Evolutionary conservation across 2,888 invertebrate species (phyloP), one percentile per base, ranked within the genome.

Genomic region (Leptinotarsa peninsularis): DNA sequence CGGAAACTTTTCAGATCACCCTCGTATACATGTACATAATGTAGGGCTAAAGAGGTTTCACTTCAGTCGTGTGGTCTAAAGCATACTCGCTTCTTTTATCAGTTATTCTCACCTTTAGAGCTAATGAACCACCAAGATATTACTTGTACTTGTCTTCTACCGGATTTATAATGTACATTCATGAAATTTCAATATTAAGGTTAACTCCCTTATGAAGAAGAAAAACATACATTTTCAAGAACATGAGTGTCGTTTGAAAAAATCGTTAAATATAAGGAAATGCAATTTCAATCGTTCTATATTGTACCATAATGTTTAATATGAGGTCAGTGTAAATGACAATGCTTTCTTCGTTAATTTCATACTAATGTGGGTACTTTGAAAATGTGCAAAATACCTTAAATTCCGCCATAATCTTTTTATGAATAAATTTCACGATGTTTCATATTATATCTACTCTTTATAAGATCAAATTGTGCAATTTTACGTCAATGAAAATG

Each of bases 221-320:
- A 43, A 43, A 60, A 27, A 27, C 14, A 15, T 27, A 23, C 15
- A 1, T 5, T 27, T 60, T 15, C 60, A 60, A 60, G 23, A 60
- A 21, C 15, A 7, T 27, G 0, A 60, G 60, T 60, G 15, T 60
- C 60, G 27, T 60, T 60, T 23, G 13, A 60, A 60, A 14, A 14
- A 60, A 60, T 60, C 27, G 60, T 60, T 54, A 17, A 60, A 27
- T 60, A 60, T 27, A 17, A 23, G 23, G 60, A 60, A 60, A 60
- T 60, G 27, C 60, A 17, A 60, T 60, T 21, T 21, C 60, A 60
- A 23, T 21, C 15, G 15, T 23, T 60, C 17, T 60, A 60, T 27
- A 60, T 60, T 23, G 21, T 60, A 4, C 60, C 23, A 60, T 60
- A 60, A 27, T 60, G 23, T 14, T 14, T 27, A 14, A 23, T 60